A percentile compares a stretch with the other conserved stretches of the same genome.
phyloP scores from a whole-genome alignment of 1,140 invertebrate genomes.

The Pararge aegeria region DNA sequence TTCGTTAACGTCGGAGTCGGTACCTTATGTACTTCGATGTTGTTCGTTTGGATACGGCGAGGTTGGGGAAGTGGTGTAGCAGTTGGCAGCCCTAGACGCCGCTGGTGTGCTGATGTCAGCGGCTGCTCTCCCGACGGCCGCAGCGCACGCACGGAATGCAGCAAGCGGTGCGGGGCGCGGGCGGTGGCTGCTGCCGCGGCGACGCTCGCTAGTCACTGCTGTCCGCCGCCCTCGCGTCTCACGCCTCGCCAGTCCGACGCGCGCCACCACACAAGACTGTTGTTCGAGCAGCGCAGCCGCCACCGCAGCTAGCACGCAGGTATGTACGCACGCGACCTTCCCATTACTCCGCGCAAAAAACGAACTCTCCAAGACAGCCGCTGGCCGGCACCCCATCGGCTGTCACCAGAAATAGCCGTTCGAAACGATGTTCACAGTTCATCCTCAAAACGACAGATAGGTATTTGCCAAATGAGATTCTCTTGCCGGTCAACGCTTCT shows the following conservation, averaged over 20 bases:
- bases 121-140: constrained; percentile 58
- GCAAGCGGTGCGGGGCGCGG: constrained; percentile 56
- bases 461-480: constrained; percentile 62
- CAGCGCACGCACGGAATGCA: constrained; percentile 64
- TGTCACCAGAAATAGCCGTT: constrained; percentile 48
- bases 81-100: constrained; percentile 12
- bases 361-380: too few relatives aligned
- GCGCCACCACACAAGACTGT: constrained; percentile 66
- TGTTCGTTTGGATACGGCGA: not conserved
- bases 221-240: constrained; percentile 52
- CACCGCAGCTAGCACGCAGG: constrained; percentile 61
- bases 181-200: constrained; percentile 60
- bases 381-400: constrained; percentile 22
- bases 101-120: constrained; percentile 48
- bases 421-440: constrained; percentile 22
- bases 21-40: not conserved
- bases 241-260: constrained; percentile 67
- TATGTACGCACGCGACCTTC: constrained; percentile 52
- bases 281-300: constrained; percentile 49
- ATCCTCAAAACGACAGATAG: constrained; percentile 34
- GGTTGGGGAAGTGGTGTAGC: constrained; percentile 33
- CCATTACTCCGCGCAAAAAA: constrained; percentile 30
- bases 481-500: constrained; percentile 72
- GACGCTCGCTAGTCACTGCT: constrained; percentile 53
- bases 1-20: too few relatives aligned